phyloP scores from a whole-genome alignment of 1,140 invertebrate species.

The Protaetia brevitarsis region DNA sequence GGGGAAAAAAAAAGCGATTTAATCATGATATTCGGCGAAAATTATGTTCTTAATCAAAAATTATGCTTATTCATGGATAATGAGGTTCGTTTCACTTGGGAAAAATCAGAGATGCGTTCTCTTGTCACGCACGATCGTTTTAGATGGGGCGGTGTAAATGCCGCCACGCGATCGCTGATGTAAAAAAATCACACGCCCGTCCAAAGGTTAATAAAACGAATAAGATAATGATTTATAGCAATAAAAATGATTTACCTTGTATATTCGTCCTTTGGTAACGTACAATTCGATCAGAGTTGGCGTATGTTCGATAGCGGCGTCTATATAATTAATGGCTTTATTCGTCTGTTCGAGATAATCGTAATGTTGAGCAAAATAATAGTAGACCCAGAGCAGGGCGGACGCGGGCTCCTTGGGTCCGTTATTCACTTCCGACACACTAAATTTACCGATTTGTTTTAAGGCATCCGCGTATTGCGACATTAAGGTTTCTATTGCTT shows the following conservation, averaged over 20 bases:
- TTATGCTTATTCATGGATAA: too few relatives aligned
- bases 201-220: too few relatives aligned
- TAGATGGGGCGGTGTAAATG: too few relatives aligned
- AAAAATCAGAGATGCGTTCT: too few relatives aligned
- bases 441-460: constrained; percentile 72
- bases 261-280: constrained; percentile 95
- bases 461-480: constrained; percentile 82
- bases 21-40: too few relatives aligned
- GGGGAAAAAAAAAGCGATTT: too few relatives aligned
- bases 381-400: constrained; percentile 92
- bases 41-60: too few relatives aligned
- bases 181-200: too few relatives aligned
- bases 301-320: constrained; percentile 92
- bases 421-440: constrained; percentile 64
- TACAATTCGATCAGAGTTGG: constrained; percentile 98
- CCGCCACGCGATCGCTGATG: too few relatives aligned
- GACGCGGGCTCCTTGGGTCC: constrained; percentile 82
- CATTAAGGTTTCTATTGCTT: constrained; percentile 79
- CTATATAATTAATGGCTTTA: constrained; percentile 83
- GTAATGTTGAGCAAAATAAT: constrained; percentile 95
- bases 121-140: too few relatives aligned
- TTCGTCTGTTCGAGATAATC: constrained; percentile 81
- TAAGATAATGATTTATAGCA: too few relatives aligned
- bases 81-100: too few relatives aligned
- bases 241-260: constrained; percentile 65